These are phyloP conservation scores for Scomber japonicus DNA, from an alignment of 2,113 vertebrate genomes.

Conservation along the genomic window DNA sequence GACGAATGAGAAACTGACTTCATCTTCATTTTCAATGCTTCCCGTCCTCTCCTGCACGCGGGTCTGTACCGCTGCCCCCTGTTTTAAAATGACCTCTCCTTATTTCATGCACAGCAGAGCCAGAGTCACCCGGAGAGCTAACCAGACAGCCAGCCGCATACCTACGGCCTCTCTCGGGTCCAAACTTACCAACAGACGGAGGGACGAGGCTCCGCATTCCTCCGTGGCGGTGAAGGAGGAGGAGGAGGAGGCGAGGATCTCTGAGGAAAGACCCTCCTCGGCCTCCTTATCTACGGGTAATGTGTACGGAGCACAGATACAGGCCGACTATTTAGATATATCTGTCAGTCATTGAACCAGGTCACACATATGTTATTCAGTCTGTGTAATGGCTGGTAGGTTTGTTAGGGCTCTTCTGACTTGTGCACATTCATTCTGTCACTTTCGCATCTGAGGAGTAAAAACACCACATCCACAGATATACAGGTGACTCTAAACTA, in stretches of 20 bases:
- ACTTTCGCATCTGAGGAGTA: background rate
- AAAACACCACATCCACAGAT: background rate
- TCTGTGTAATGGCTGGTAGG: background rate
- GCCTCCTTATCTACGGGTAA: conserved; percentile 43
- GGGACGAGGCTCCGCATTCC: background rate
- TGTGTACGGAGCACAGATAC: background rate
- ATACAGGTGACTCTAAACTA: too few relatives aligned
- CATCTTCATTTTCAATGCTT: background rate
- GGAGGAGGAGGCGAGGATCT: conserved; percentile 65
- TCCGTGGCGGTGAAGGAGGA: conserved; percentile 70
- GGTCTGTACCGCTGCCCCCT: conserved; percentile 2
- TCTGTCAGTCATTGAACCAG: too few relatives aligned
- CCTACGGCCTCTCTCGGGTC: conserved; percentile 43
- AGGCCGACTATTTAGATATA: background rate
- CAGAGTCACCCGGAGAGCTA: conserved; percentile 26
- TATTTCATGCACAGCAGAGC: conserved; percentile 68
- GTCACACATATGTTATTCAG: background rate
- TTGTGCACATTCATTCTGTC: too few relatives aligned
- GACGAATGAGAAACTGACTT: conserved; percentile 50
- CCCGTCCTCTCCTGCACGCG: background rate
- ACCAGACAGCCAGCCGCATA: background rate
- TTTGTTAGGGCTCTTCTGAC: background rate
- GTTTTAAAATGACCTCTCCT: conserved; percentile 72
- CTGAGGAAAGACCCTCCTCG: conserved; percentile 23
- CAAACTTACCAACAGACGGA: conserved; percentile 44